A percentile compares a stretch with the other conserved stretches of the same genome.
Conservation (phyloP, 2,888 invertebrate genomes). For the Dexiosoma caninum region DNA sequence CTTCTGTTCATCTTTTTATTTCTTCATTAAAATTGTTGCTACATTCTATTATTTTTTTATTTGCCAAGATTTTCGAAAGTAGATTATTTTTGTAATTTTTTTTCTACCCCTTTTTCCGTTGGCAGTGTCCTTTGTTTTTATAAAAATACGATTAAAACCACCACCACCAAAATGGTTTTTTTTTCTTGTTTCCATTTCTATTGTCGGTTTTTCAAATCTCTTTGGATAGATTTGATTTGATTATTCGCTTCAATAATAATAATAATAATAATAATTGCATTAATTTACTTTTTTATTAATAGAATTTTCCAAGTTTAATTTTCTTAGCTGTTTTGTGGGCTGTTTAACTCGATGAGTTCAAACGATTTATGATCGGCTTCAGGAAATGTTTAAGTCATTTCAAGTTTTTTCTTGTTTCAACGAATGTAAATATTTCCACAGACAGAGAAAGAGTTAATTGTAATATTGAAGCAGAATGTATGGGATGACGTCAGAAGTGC, state of each 20-base stretch:
- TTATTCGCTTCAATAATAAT: slow-evolving; percentile 71
- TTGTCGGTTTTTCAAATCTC: background rate
- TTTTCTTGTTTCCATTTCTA: slow-evolving; percentile 18
- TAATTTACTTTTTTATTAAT: slow-evolving; percentile 40
- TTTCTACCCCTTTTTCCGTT: slow-evolving; percentile 43
- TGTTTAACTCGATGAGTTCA: too few relatives aligned
- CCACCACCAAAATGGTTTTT: slow-evolving; percentile 34
- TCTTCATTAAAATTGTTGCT: slow-evolving; percentile 71
- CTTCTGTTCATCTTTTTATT: slow-evolving; percentile 73
- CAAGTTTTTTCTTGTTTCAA: too few relatives aligned
- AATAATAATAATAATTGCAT: slow-evolving; percentile 68
- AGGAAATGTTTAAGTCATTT: too few relatives aligned
- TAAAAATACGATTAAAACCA: slow-evolving; percentile 40
- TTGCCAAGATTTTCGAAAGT: slow-evolving; percentile 71
- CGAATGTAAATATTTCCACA: too few relatives aligned
- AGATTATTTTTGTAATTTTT: slow-evolving; percentile 69
- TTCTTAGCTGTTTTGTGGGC: too few relatives aligned
- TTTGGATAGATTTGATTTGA: slow-evolving; percentile 63
- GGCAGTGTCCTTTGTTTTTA: slow-evolving; percentile 45
- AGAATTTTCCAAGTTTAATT: background rate
- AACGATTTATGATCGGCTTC: too few relatives aligned
- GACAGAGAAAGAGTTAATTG: too few relatives aligned
- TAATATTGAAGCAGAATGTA: too few relatives aligned
- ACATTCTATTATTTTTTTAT: slow-evolving; percentile 63
- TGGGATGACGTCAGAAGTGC: too few relatives aligned